phyloP scores from a whole-genome alignment of 2,888 invertebrate genomes.

The Andrena minutula region DNA sequence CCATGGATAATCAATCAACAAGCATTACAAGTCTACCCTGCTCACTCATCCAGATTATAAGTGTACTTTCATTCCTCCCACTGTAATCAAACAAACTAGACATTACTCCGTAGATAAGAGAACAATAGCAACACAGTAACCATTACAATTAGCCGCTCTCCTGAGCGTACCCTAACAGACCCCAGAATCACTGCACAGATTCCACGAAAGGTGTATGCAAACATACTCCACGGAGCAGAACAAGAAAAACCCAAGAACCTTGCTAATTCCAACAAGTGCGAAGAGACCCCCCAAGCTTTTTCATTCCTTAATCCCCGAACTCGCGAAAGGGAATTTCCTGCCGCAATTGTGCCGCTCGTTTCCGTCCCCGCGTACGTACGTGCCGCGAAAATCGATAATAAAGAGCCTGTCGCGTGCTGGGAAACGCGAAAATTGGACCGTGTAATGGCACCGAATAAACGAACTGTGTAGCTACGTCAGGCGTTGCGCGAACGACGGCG shows the following conservation, averaged over 20 bases:
- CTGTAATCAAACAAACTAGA: too few species aligned
- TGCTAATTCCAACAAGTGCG: background rate
- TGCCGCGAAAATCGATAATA: constrained; percentile 16
- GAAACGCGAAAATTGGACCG: constrained; percentile 18
- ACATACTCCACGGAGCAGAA: background rate
- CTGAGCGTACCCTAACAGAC: background rate
- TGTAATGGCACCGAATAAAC: constrained; percentile 17
- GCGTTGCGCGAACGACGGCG: background rate
- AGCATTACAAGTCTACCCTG: too few species aligned
- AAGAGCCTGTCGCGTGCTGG: constrained; percentile 15
- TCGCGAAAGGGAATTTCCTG: background rate
- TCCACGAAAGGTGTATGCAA: too few species aligned
- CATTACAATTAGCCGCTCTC: too few species aligned
- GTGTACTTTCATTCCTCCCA: too few species aligned
- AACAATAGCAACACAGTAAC: too few species aligned
- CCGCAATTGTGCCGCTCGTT: background rate
- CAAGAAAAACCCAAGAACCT: background rate
- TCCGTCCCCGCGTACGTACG: background rate
- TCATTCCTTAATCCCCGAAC: constrained; percentile 4
- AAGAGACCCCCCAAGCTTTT: background rate
- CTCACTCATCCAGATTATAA: too few species aligned
- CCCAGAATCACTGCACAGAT: background rate
- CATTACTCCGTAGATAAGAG: too few species aligned
- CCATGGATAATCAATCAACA: too few species aligned
- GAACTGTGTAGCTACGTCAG: background rate